phyloP scores from a whole-genome alignment of 1,140 invertebrate species.

The Yoshiicerus persimilis region DNA sequence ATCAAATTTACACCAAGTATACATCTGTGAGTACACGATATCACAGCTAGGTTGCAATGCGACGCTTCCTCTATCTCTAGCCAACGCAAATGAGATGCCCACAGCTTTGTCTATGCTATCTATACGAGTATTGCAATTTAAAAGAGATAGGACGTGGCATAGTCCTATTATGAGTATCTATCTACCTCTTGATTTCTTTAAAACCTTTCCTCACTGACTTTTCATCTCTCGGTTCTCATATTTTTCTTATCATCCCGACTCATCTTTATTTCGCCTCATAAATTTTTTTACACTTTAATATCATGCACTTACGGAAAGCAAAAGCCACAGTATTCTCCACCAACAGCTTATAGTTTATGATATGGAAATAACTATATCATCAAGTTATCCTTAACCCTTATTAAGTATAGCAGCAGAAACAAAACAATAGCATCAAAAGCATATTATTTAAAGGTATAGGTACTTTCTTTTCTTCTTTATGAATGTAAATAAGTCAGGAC shows the following conservation, averaged over 20 bases:
- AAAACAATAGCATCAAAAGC: no score
- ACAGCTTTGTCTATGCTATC: not conserved
- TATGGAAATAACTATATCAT: no score
- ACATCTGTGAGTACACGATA: not conserved
- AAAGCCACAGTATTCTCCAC: no score
- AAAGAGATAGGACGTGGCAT: not conserved
- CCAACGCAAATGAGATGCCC: not conserved
- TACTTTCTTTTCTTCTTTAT: no score
- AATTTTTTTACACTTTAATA: conserved; percentile 27
- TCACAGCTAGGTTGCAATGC: not conserved
- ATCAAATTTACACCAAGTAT: not conserved
- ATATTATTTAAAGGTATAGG: not conserved
- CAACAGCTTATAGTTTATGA: no score
- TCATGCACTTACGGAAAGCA: not conserved
- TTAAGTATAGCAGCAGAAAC: no score
- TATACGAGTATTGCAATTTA: not conserved
- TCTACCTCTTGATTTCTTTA: not conserved
- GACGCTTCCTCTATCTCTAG: no score
- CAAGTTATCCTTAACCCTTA: no score
- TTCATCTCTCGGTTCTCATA: not conserved
- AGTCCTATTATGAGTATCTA: not conserved
- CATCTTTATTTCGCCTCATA: conserved; percentile 45
- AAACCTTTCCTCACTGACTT: not conserved
- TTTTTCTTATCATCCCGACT: not conserved
- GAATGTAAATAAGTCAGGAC: no score